phyloP scores from a whole-genome alignment of 2,113 vertebrate genomes.

The Pungitius pungitius region DNA sequence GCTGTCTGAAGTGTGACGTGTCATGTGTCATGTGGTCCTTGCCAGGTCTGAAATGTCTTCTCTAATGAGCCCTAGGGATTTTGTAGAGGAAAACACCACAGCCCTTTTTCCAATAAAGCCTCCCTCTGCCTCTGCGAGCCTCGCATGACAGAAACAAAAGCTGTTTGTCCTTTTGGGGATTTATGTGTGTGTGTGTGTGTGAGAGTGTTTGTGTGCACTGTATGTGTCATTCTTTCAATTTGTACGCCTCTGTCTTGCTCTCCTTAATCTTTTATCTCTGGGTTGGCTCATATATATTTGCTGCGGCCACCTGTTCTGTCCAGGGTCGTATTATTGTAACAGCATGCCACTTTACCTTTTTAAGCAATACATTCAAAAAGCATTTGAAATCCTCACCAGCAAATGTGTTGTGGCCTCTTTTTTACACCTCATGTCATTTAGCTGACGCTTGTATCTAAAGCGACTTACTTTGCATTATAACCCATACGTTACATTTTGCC shows the following conservation, averaged over 20 bases:
- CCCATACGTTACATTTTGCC: too few relatives aligned
- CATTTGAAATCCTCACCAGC: neutral
- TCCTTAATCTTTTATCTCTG: slow-evolving; percentile 19
- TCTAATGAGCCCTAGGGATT: slow-evolving; percentile 81
- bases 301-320: neutral
- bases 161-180: slow-evolving; percentile 78
- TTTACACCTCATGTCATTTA: too few relatives aligned
- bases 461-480: too few relatives aligned
- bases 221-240: slow-evolving; percentile 35
- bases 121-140: slow-evolving; percentile 72
- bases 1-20: slow-evolving; percentile 80
- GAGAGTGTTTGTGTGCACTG: slow-evolving; percentile 24
- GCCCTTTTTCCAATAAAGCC: slow-evolving; percentile 80
- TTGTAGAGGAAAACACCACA: slow-evolving; percentile 79
- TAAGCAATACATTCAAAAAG: neutral
- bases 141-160: slow-evolving; percentile 79
- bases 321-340: neutral
- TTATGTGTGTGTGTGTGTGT: slow-evolving; percentile 38
- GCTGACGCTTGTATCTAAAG: too few relatives aligned
- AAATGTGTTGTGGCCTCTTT: neutral
- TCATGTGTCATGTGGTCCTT: slow-evolving; percentile 80
- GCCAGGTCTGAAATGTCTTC: slow-evolving; percentile 78
- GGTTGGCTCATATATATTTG: slow-evolving; percentile 17
- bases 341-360: neutral
- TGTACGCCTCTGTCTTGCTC: slow-evolving; percentile 28